These are phyloP conservation scores for Lycia hirtaria DNA, from an alignment of 2,888 invertebrate species.

Conservation along the genomic window DNA sequence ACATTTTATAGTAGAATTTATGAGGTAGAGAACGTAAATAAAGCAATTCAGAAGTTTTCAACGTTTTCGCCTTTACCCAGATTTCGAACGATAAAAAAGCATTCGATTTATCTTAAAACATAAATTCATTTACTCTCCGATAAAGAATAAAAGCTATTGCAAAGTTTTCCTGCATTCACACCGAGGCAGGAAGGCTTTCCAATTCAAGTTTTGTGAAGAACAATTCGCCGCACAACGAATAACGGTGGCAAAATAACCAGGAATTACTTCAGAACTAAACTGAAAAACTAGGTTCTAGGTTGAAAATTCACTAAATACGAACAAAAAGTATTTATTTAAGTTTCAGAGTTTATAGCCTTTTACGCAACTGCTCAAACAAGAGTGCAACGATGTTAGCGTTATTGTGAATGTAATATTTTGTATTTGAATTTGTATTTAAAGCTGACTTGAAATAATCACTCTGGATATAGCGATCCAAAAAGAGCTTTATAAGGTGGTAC, in stretches of 20 bases:
- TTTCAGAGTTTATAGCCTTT: no score
- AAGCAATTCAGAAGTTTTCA: slow-evolving; percentile 41
- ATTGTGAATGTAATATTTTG: no score
- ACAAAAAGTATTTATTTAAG: no score
- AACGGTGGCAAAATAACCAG: slow-evolving; percentile 55
- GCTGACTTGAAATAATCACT: no score
- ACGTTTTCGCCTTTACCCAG: slow-evolving; percentile 40
- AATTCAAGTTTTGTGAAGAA: slow-evolving; percentile 76
- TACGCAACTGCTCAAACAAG: no score
- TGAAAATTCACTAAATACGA: no score
- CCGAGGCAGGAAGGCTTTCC: slow-evolving; percentile 74
- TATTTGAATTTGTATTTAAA: no score
- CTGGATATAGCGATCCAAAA: no score
- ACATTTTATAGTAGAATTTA: no score
- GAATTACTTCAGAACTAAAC: slow-evolving; percentile 48
- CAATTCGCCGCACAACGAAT: slow-evolving; percentile 61
- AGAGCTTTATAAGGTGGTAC: no score
- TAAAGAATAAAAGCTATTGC: slow-evolving; percentile 76
- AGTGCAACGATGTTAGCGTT: no score
- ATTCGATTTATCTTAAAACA: slow-evolving; percentile 67
- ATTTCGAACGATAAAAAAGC: slow-evolving; percentile 51
- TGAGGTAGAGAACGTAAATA: no score
- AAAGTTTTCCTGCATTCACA: slow-evolving; percentile 79
- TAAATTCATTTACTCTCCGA: slow-evolving; percentile 75
- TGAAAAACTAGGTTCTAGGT: not conserved